phyloP scores from a whole-genome alignment of 2,797 vertebrate species.

The Clarias laeviceps region DNA sequence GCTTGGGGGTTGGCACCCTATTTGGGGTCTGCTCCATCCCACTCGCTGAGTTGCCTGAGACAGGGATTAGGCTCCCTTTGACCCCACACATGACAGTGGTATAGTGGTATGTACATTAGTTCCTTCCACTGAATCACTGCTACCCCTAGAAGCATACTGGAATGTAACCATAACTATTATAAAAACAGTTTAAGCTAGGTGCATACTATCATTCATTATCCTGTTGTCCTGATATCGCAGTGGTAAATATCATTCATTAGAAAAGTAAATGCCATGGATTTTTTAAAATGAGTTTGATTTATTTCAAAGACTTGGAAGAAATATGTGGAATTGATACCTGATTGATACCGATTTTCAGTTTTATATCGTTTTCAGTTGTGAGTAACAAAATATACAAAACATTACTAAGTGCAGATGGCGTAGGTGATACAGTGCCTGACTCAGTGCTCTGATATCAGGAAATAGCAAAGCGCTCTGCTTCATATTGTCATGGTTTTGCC shows the following conservation, averaged over 20 bases:
- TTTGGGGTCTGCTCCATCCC: no score
- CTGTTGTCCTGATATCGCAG: not conserved
- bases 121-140: not conserved
- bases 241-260: not conserved
- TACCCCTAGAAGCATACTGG: not conserved
- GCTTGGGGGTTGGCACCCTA: no score
- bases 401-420: not conserved
- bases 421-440: not conserved
- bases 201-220: not conserved
- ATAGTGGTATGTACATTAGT: not conserved
- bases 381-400: not conserved
- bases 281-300: not conserved
- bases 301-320: not conserved
- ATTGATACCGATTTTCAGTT: not conserved
- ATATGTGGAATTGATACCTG: not conserved
- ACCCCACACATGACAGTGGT: no score
- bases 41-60: no score
- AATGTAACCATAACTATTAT: not conserved
- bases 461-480: not conserved
- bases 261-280: not conserved
- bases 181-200: not conserved
- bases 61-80: no score
- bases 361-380: not conserved
- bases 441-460: constrained; percentile 16
- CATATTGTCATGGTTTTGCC: not conserved